A percentile compares a stretch with the other conserved stretches of the same genome.
Conservation (phyloP, 2,797 vertebrate species). For the Glossophaga mutica region DNA sequence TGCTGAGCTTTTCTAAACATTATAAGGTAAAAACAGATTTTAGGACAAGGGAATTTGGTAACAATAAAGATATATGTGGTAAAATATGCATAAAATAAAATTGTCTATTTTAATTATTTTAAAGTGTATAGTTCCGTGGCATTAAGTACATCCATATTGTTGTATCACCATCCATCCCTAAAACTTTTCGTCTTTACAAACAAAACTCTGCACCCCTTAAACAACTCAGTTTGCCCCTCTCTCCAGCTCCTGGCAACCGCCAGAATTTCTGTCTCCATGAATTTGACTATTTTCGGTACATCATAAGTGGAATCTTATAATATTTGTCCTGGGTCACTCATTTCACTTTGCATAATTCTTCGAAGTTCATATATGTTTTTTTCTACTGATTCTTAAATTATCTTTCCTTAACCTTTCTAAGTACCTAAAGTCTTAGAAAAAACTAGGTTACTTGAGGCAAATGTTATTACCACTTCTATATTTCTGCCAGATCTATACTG, state of each 20-base stretch:
- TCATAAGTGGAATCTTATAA: not conserved
- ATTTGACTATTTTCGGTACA: not conserved
- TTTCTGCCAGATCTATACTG: not conserved
- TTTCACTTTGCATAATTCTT: not conserved
- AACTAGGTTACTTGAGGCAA: not conserved
- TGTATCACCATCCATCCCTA: not conserved
- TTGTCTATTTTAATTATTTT: not conserved
- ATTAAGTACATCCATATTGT: not conserved
- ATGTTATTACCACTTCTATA: not conserved
- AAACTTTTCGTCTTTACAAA: not conserved
- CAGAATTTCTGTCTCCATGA: not conserved
- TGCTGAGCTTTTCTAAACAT: slow-evolving; percentile 8
- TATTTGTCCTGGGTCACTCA: not conserved
- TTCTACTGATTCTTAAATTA: not conserved
- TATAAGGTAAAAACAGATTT: not conserved
- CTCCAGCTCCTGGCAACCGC: not conserved
- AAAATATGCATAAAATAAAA: not conserved
- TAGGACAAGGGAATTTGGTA: not conserved
- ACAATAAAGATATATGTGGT: not conserved
- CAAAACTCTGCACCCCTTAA: not conserved
- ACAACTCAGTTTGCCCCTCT: rapidly evolving
- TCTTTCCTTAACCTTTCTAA: not conserved
- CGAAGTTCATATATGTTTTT: not conserved
- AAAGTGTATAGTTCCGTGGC: not conserved
- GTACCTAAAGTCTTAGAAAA: not conserved